Evolutionary conservation across 2,888 invertebrate genomes (phyloP).

Genomic region (Margaritifera margaritifera): DNA sequence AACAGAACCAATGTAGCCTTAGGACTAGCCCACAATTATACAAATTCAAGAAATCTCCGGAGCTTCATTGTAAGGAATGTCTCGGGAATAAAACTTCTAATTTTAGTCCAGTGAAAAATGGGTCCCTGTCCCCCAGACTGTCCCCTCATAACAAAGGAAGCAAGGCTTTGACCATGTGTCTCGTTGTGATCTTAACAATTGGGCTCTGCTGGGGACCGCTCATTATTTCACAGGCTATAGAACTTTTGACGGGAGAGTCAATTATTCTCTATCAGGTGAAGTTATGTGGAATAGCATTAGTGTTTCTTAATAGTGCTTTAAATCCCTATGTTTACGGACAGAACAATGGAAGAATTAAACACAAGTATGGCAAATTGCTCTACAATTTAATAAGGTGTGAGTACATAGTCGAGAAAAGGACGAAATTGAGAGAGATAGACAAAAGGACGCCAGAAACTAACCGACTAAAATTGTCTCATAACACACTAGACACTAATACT

Average conservation of each 20-base stretch:
- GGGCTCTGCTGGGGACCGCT: slow-evolving; percentile 60
- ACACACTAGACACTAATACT: slow-evolving; percentile 22
- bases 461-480: slow-evolving; percentile 13
- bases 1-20: slow-evolving; percentile 25
- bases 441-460: slow-evolving; percentile 13
- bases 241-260: slow-evolving; percentile 54
- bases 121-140: slow-evolving; percentile 27
- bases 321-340: slow-evolving; percentile 63
- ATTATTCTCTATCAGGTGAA: slow-evolving; percentile 62
- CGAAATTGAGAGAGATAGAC: slow-evolving; percentile 7
- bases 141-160: slow-evolving; percentile 49
- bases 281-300: slow-evolving; percentile 61
- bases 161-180: slow-evolving; percentile 59
- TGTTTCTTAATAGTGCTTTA: slow-evolving; percentile 62
- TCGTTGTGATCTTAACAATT: slow-evolving; percentile 57
- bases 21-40: slow-evolving; percentile 1
- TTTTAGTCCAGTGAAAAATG: slow-evolving; percentile 13
- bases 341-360: slow-evolving; percentile 47
- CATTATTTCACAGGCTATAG: slow-evolving; percentile 56
- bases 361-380: slow-evolving; percentile 35
- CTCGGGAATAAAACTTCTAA: slow-evolving; percentile 16
- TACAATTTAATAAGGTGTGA: slow-evolving; percentile 27
- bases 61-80: slow-evolving; percentile 26
- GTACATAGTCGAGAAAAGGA: slow-evolving; percentile 7
- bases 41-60: slow-evolving; percentile 11